A percentile compares a stretch with the other conserved stretches of the same genome.
Evolutionary conservation across 2,113 vertebrate genomes (phyloP).

Genomic region (Rhadina sibilatrix): DNA sequence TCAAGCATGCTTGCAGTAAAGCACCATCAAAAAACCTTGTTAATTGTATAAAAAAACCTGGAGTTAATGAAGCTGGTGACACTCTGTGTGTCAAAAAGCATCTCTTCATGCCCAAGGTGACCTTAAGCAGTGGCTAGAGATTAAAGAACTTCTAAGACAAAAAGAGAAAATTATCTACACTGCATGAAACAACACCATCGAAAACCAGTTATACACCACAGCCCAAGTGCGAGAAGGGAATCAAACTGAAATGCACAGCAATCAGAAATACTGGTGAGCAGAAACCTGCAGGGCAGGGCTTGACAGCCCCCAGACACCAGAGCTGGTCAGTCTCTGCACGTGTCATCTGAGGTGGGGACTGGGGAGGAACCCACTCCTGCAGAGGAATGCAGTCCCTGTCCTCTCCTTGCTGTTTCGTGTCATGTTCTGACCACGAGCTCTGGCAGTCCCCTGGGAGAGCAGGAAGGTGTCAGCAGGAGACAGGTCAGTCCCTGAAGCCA

Average conservation of each 20-base stretch:
- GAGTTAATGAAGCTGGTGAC: neutral
- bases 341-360: neutral
- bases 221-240: neutral
- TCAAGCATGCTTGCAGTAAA: neutral
- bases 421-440: neutral
- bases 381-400: fast-evolving
- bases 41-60: neutral
- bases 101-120: neutral
- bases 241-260: neutral
- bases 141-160: neutral
- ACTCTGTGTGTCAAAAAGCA: neutral
- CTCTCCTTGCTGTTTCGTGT: fast-evolving
- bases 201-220: neutral
- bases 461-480: neutral
- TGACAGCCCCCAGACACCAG: neutral
- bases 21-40: neutral
- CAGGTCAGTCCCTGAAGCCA: neutral
- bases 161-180: neutral
- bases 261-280: neutral
- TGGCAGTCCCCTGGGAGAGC: neutral
- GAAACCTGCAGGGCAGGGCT: neutral
- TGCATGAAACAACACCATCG: neutral
- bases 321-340: neutral
- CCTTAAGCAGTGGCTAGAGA: neutral
- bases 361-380: neutral